Evolutionary conservation across 2,113 vertebrate genomes (phyloP).

Genomic region (Euleptes europaea): DNA sequence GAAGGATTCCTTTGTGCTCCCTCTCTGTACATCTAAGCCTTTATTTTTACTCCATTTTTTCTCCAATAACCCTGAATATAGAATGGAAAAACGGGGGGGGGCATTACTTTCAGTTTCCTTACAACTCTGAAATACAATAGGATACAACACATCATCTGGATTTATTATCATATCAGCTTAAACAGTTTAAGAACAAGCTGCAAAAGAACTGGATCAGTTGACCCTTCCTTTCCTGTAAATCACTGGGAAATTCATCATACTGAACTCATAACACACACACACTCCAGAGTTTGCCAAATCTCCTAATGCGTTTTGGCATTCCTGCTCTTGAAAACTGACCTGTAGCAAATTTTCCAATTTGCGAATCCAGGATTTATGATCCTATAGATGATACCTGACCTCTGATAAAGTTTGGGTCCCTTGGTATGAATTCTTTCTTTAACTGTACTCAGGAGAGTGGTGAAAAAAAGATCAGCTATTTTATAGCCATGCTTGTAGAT

Average conservation of each 20-base stretch:
- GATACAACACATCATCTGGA: not conserved
- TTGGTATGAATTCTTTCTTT: not conserved
- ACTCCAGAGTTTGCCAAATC: not conserved
- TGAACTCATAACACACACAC: not conserved
- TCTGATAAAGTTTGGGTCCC: conserved; percentile 1
- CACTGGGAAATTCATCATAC: not conserved
- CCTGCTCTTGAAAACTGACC: not conserved
- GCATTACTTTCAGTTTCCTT: too few species aligned
- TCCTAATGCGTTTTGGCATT: conserved; percentile 1
- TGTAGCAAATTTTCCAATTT: not conserved
- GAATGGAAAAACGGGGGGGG: not conserved
- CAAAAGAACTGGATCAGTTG: not conserved
- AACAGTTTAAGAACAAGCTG: not conserved
- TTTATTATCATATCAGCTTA: not conserved
- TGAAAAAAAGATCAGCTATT: not conserved
- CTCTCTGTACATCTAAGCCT: not conserved
- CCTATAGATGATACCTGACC: not conserved
- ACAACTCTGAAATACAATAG: not conserved
- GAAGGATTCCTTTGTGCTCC: not conserved
- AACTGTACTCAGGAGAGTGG: not conserved
- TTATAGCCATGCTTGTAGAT: not conserved
- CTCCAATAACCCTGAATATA: not conserved
- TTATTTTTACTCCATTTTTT: not conserved
- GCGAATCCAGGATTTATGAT: not conserved
- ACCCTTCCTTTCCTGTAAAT: not conserved